A percentile compares a stretch with the other conserved stretches of the same genome.
These are phyloP conservation scores for Polietes domitor DNA, from an alignment of 2,888 invertebrate genomes.

Conservation along the genomic window DNA sequence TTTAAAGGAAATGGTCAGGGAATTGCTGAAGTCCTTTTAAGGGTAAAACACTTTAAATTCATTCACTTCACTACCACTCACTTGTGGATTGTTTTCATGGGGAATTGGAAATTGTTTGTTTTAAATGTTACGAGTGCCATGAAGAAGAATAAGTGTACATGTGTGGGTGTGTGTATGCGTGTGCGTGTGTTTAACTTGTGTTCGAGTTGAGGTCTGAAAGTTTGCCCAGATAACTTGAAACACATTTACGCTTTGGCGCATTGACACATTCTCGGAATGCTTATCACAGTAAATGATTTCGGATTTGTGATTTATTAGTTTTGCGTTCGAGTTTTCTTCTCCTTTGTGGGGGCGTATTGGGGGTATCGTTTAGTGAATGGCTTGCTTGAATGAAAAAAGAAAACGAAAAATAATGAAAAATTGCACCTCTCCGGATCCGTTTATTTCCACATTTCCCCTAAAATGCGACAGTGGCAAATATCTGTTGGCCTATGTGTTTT, in stretches of 20 bases:
- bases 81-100: background rate
- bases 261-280: constrained; percentile 18
- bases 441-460: too few relatives aligned
- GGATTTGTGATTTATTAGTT: constrained; percentile 28
- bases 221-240: background rate
- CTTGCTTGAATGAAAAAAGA: too few relatives aligned
- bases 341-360: background rate
- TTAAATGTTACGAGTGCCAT: too few relatives aligned
- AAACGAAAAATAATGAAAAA: too few relatives aligned
- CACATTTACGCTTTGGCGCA: background rate
- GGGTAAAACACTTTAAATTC: background rate
- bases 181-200: too few relatives aligned
- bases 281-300: constrained; percentile 15
- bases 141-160: too few relatives aligned
- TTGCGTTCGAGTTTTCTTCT: background rate
- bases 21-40: too few relatives aligned
- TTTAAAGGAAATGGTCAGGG: background rate
- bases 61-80: background rate
- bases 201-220: background rate
- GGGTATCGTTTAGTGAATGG: background rate
- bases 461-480: too few relatives aligned
- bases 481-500: too few relatives aligned
- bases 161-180: too few relatives aligned
- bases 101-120: too few relatives aligned
- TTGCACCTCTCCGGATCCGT: background rate